phyloP scores from a whole-genome alignment of 2,797 vertebrate species.

The Eidolon dupreanum region DNA sequence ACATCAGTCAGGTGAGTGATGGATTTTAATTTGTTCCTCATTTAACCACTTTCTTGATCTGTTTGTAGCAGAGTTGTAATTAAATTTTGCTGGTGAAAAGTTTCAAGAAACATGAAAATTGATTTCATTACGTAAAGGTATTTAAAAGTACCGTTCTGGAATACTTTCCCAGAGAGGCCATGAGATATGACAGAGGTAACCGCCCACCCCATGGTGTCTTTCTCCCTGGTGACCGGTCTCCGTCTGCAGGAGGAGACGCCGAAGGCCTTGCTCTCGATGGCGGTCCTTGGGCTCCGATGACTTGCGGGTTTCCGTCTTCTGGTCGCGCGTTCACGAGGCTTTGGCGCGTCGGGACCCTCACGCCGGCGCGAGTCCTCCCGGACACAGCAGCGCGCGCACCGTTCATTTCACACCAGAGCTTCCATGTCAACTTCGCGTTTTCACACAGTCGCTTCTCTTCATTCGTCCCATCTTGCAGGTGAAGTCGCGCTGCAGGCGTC shows the following conservation, averaged over 20 bases:
- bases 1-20: background rate
- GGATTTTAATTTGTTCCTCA: background rate
- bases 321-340: rapidly evolving
- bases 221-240: rapidly evolving
- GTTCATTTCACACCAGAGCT: background rate
- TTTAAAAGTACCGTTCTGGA: background rate
- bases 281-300: rapidly evolving
- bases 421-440: background rate
- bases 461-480: background rate
- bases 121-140: background rate
- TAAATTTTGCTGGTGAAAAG: background rate
- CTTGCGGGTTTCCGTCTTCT: rapidly evolving
- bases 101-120: background rate
- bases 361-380: no score
- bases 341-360: background rate
- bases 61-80: background rate
- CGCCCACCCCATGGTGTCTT: rapidly evolving
- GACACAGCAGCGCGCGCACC: rapidly evolving
- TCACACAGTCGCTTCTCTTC: background rate
- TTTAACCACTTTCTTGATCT: background rate
- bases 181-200: rapidly evolving
- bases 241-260: rapidly evolving
- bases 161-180: background rate
- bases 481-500: rapidly evolving
- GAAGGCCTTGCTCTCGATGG: rapidly evolving